Conservation (phyloP, 2,888 invertebrate genomes). For the Invenusta paracnida region DNA sequence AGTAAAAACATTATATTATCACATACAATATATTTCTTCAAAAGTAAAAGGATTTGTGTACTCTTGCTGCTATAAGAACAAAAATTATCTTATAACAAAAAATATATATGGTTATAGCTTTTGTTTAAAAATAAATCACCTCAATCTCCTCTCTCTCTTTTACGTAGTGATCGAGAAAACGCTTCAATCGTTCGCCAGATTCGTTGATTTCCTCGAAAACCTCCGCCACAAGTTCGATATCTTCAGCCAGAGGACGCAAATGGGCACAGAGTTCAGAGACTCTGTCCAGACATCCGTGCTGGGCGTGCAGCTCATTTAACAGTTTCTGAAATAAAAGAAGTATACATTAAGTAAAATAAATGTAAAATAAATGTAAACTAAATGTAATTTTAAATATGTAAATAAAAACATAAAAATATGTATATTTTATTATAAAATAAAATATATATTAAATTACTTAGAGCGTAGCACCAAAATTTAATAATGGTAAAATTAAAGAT, state of each 20-base stretch:
- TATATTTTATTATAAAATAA: no score
- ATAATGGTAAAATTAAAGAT: no score
- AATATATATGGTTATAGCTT: not conserved
- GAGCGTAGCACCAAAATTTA: no score
- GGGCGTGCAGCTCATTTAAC: not conserved
- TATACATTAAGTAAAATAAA: not conserved
- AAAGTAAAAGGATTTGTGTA: no score
- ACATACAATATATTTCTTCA: no score
- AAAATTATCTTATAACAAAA: not conserved
- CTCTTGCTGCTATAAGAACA: not conserved
- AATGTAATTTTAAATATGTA: no score
- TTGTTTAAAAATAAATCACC: not conserved
- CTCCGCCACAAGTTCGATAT: constrained; percentile 12
- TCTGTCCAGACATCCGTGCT: not conserved
- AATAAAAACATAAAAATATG: no score
- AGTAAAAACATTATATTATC: no score
- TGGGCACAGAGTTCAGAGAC: not conserved
- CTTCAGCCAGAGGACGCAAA: not conserved
- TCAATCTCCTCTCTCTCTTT: not conserved
- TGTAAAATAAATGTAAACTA: not conserved
- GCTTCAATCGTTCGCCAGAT: not conserved
- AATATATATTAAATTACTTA: no score
- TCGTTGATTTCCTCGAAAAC: not conserved
- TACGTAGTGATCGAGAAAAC: not conserved
- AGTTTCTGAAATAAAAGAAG: not conserved